Evolutionary conservation across 64 coral and sea anemone species (phyloP), one percentile per base, ranked within the genome.

Genomic region (Astreopora myriophthalma): DNA sequence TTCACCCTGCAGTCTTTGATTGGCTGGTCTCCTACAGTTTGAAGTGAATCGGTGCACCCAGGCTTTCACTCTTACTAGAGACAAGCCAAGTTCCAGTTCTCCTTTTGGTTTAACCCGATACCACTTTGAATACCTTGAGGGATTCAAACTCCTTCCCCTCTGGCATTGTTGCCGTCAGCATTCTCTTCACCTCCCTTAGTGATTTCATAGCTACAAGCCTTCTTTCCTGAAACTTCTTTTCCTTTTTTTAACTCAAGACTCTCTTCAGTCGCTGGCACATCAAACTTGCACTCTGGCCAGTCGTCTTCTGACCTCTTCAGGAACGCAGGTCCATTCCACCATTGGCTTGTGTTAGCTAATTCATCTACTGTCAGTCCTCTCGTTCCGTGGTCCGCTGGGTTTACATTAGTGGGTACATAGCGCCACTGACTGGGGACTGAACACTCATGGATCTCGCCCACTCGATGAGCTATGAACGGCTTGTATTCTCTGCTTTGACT

Each of bases 401-500:
- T 46, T 46, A 46, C 42, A 46, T 46, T 46, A 11, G 42, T 46
- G 11, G 11, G 42, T 46, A 11, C 42, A 46, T 46, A 46, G 11
- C 11, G 11, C 11, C 42, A 6, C 4, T 46, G 11, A 6, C 11
- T 46, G 4, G 42, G 42, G 4, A 6, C 42, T 6, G 4, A 46
- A 46, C 4, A 11, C 42, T 46, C 42, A 4, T 6, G 4, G 4
- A 46, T 46, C 11, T 46, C 85, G 9, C 89, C 94, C 64, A 96
- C 89, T n/a, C 90, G 31, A 42, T 96, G 85, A 0, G 85, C 76
- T 24, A 96, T 76, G 16, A 92, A 92, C 46, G 84, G 84, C 31
- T 95, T 95, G 42, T 90, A 90, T 48, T 86, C 38, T 2, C 80
- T 57, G 35, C 93, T 95, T 69, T 89, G 80, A 9, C 84, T 67